phyloP scores from a whole-genome alignment of 2,888 invertebrate species.

The Mellilla xanthometata region DNA sequence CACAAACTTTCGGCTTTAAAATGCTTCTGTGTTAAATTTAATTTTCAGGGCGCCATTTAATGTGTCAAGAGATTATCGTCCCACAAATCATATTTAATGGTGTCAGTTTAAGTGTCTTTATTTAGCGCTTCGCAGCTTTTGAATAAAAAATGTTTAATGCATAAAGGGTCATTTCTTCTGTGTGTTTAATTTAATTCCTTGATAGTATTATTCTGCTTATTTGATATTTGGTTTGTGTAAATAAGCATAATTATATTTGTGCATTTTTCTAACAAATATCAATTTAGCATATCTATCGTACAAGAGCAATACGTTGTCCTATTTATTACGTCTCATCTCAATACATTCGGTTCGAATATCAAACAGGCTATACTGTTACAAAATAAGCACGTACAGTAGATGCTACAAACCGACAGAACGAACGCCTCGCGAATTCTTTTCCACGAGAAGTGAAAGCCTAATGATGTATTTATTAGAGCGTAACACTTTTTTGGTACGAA shows the following conservation, averaged over 20 bases:
- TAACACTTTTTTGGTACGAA: constrained; percentile 44
- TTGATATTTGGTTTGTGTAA: too few species aligned
- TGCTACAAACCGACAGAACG: constrained; percentile 33
- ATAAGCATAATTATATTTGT: too few species aligned
- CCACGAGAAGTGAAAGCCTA: constrained; percentile 70
- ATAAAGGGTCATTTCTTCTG: too few species aligned
- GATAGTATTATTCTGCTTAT: too few species aligned
- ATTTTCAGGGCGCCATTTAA: constrained; percentile 16
- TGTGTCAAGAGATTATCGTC: constrained; percentile 17
- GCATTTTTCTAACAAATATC: too few species aligned
- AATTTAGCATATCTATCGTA: too few species aligned
- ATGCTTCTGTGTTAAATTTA: too few species aligned
- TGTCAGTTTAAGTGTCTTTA: constrained; percentile 3
- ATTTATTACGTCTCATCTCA: constrained; percentile 9
- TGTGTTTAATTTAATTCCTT: too few species aligned
- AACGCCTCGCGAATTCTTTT: constrained; percentile 57
- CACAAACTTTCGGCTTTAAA: too few species aligned
- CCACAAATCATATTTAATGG: constrained; percentile 25
- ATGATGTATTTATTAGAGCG: constrained; percentile 68
- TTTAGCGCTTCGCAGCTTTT: constrained; percentile 4
- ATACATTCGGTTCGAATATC: constrained; percentile 17
- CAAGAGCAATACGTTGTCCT: too few species aligned
- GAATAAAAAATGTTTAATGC: too few species aligned
- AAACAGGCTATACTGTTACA: constrained; percentile 39
- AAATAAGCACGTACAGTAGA: constrained; percentile 39